These are phyloP conservation scores for Sus cebifrons DNA, from an alignment of 2,797 vertebrate species.

Conservation along the genomic window DNA sequence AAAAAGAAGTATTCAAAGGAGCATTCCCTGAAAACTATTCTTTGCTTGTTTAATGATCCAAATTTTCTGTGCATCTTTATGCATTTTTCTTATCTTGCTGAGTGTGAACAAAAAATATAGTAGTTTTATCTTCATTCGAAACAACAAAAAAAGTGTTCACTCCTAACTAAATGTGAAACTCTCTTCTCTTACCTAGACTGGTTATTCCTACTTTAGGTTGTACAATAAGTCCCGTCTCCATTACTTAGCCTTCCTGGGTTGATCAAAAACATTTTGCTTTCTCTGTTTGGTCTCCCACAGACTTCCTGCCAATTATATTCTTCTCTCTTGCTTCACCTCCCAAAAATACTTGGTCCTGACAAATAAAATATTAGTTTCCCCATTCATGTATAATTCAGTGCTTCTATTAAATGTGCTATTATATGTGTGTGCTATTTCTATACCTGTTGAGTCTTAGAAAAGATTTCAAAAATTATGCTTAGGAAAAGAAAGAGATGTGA, in stretches of 20 bases:
- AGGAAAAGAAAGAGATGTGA: neutral
- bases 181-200: neutral
- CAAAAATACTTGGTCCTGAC: neutral
- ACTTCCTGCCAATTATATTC: neutral
- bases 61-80: neutral
- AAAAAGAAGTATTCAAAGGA: neutral
- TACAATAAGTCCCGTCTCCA: neutral
- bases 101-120: neutral
- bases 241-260: neutral
- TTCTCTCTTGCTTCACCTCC: neutral
- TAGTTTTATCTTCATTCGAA: neutral
- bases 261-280: neutral
- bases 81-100: neutral
- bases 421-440: neutral
- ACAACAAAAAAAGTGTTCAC: neutral
- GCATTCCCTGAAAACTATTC: neutral
- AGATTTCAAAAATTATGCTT: slow-evolving; percentile 24
- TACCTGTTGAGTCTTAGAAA: neutral
- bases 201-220: neutral
- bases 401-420: neutral
- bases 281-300: neutral
- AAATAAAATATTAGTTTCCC: neutral
- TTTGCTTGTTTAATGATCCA: slow-evolving; percentile 9
- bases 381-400: slow-evolving; percentile 2
- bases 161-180: neutral